Conservation (phyloP, 2,797 vertebrate genomes). For the Molossus molossus region DNA sequence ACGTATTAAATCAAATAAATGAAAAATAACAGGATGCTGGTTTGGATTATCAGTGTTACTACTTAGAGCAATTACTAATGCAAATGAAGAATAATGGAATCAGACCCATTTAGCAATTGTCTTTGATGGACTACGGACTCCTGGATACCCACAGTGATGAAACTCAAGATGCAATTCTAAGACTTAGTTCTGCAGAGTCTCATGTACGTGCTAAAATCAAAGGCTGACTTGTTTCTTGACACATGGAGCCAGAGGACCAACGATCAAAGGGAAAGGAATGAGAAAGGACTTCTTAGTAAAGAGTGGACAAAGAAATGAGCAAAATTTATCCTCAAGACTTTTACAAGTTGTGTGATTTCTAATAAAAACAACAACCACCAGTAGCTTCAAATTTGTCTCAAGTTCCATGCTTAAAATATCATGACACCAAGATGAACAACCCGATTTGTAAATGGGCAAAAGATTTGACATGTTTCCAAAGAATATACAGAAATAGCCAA, state of each 20-base stretch:
- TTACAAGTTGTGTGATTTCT: slow-evolving; percentile 14
- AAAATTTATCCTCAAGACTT: slow-evolving; percentile 46
- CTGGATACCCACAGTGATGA: slow-evolving; percentile 74
- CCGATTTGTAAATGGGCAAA: slow-evolving; percentile 57
- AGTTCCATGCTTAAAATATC: slow-evolving; percentile 62
- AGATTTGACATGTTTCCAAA: slow-evolving; percentile 4
- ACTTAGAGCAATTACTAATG: slow-evolving; percentile 87
- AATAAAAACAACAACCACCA: neutral
- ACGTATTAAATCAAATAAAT: slow-evolving; percentile 88
- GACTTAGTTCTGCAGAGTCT: neutral
- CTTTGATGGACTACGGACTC: slow-evolving; percentile 82
- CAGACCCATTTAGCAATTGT: slow-evolving; percentile 81
- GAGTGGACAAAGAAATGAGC: neutral
- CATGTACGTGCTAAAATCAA: slow-evolving; percentile 67
- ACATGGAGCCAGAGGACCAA: slow-evolving; percentile 10
- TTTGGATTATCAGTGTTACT: slow-evolving; percentile 84
- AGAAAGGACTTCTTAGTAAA: slow-evolving; percentile 6
- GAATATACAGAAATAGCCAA: slow-evolving; percentile 25
- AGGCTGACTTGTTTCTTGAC: slow-evolving; percentile 46
- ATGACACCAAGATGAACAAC: neutral
- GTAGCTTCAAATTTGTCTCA: neutral
- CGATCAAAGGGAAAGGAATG: slow-evolving; percentile 31
- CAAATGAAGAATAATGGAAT: slow-evolving; percentile 83
- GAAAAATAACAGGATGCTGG: slow-evolving; percentile 82
- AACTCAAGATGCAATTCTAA: slow-evolving; percentile 42